A percentile compares a stretch with the other conserved stretches of the same genome.
phyloP scores from a whole-genome alignment of 2,113 vertebrate genomes.

The Trogon surrucura region DNA sequence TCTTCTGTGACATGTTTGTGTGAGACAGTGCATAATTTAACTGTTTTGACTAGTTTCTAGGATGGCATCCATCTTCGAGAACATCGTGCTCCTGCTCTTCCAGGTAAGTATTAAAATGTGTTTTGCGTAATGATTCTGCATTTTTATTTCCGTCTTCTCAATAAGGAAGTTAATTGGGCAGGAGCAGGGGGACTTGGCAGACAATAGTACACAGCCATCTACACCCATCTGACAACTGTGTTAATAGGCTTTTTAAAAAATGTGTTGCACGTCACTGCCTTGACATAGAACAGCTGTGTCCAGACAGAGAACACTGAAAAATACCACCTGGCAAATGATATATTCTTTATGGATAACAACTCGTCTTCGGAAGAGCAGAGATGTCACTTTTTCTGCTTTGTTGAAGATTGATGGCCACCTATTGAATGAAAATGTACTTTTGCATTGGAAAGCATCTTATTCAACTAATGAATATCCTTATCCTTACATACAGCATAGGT shows the following conservation, averaged over 20 bases:
- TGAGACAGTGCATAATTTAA: not conserved
- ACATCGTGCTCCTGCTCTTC: constrained; percentile 39
- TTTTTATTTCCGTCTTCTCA: constrained; percentile 65
- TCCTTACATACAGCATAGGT: not conserved
- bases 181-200: constrained; percentile 57
- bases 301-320: constrained; percentile 32
- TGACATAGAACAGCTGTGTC: constrained; percentile 60
- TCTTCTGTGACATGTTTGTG: not conserved
- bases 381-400: constrained; percentile 9
- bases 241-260: constrained; percentile 64
- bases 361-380: constrained; percentile 15
- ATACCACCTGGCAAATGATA: constrained; percentile 48
- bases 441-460: constrained; percentile 19
- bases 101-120: constrained; percentile 50
- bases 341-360: constrained; percentile 1
- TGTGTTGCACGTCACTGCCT: constrained; percentile 57
- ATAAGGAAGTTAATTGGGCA: constrained; percentile 43
- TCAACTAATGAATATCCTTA: not conserved
- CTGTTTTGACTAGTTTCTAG: not conserved
- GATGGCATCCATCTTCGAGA: not conserved
- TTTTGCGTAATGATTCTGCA: constrained; percentile 52
- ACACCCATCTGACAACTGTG: constrained; percentile 54
- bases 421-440: not conserved
- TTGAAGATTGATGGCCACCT: constrained; percentile 32
- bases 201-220: constrained; percentile 49